Base-by-base conservation (phyloP, 1,140 invertebrate species). In the Dendroctonus ponderosae region DNA sequence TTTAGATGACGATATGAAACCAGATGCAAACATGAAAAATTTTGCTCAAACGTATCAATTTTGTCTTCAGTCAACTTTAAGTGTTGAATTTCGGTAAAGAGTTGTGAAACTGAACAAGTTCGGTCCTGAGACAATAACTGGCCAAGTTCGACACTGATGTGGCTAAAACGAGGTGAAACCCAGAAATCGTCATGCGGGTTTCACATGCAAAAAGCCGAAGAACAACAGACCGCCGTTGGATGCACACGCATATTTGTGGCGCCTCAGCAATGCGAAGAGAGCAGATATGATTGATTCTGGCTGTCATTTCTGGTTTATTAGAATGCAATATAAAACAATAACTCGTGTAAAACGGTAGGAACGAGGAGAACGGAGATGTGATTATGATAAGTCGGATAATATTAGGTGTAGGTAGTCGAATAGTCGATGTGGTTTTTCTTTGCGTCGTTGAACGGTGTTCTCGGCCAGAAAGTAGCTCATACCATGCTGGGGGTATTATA, bases 231-330 rank as follows among this genome's bases (percentile, higher is more conserved):
- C 48, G 54, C 51, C 37, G 46, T n/a, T 11, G 50, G 26, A 62
- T 41, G 53, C 61, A 53, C 61, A 58, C 64, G 48, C 40, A 60
- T 66, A 60, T 38, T 46, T 52, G 48, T 48, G 64, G 64, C 64
- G 64, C 64, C 64, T 42, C 58, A 38, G 42, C 48, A 66, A 58
- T 59, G 53, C 38, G 37, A n/a, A 46, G 12, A 58, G 53, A 15
- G 42, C 51, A 7, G 39, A 12, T 56, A 14, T 66, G 64, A 66
- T 66, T 60, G 64, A 66, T 66, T 57, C 64, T 38, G 38, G 26
- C 61, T 63, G 61, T 63, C 61, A 63, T 63, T 63, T 58, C 57
- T 58, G 48, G 64, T 66, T 66, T 57, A 64, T 43, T 59, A 58
- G 64, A 59, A 66, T 66, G 64, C 64, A 43, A 52, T 52, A 41